Evolutionary conservation across 2,888 invertebrate species (phyloP).

Genomic region (Meghimatium bilineatum): DNA sequence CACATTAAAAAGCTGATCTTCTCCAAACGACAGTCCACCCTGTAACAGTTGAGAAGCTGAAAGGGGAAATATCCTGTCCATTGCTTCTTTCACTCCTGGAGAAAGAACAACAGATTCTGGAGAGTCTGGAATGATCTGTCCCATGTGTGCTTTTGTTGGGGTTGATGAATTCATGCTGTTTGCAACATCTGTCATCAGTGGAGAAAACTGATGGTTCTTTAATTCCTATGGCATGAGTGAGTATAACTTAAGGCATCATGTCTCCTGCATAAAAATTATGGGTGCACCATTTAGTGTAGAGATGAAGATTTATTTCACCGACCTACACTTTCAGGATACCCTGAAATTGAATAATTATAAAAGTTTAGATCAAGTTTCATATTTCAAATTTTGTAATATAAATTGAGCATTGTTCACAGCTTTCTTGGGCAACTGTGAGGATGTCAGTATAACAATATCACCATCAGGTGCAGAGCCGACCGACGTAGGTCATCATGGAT

Average conservation of each 20-base stretch:
- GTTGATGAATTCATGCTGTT: constrained; percentile 20
- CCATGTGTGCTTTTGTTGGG: neutral
- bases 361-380: neutral
- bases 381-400: neutral
- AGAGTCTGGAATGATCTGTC: constrained; percentile 16
- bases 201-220: neutral
- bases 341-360: constrained; percentile 3
- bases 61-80: constrained; percentile 38
- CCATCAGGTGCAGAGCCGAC: no score
- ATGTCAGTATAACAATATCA: no score
- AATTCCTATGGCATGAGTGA: neutral
- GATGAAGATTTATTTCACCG: neutral
- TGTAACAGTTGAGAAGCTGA: constrained; percentile 30
- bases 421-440: no score
- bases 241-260: neutral
- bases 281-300: neutral
- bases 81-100: constrained; percentile 39
- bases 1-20: neutral
- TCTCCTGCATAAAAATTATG: no score
- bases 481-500: no score
- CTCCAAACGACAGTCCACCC: constrained; percentile 1
- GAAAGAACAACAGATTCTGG: constrained; percentile 27
- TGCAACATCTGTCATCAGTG: constrained; percentile 39
- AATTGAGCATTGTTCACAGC: neutral
- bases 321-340: neutral